These are phyloP conservation scores for Mareca strepera DNA, from an alignment of 2,797 vertebrate genomes.

Conservation along the genomic window DNA sequence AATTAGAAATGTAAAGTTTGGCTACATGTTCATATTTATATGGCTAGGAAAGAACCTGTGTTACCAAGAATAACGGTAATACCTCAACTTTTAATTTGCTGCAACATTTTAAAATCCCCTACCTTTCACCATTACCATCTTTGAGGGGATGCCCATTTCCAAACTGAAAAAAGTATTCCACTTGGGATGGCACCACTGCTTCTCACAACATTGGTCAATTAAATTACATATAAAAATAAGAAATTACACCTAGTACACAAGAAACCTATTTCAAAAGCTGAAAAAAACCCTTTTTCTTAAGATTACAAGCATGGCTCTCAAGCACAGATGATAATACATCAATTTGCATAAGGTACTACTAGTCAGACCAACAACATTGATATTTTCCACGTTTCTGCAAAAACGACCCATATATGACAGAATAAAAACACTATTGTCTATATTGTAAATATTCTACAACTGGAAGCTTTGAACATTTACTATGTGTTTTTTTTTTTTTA, in stretches of 20 bases:
- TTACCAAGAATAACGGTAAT: neutral
- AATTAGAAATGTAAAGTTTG: neutral
- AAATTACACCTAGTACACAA: neutral
- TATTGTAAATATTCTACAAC: neutral
- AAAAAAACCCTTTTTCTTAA: neutral
- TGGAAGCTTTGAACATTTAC: neutral
- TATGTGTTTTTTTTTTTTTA: neutral
- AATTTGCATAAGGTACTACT: neutral
- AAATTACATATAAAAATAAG: neutral
- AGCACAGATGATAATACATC: neutral
- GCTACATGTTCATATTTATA: neutral
- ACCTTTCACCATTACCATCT: neutral
- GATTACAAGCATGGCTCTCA: neutral
- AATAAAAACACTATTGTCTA: neutral
- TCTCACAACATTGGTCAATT: neutral
- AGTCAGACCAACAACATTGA: neutral
- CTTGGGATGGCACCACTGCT: neutral
- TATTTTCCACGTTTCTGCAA: neutral
- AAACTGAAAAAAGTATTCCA: neutral
- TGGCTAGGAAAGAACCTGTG: neutral
- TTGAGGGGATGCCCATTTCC: neutral
- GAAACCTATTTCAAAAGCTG: neutral
- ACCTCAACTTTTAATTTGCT: neutral
- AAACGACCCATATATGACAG: neutral
- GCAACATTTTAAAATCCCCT: neutral